Evolutionary conservation across 1,140 invertebrate species (phyloP), one percentile per base, ranked within the genome.

Genomic region (Scylla paramamosain): DNA sequence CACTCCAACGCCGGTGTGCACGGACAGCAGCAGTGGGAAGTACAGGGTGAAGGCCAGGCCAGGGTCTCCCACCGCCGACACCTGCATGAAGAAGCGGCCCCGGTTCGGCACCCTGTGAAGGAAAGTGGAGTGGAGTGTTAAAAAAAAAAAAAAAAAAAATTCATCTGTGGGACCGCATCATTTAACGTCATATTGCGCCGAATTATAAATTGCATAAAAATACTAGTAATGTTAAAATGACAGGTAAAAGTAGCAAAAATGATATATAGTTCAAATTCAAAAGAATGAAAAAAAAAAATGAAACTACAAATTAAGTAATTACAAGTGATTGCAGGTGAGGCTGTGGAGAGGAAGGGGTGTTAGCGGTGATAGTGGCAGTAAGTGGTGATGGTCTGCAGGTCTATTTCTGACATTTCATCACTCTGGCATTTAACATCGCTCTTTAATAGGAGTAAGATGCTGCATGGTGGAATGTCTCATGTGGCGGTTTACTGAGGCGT

Each of bases 1-100:
- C 20, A 91, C 59, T 10, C 95, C 95, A 7, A 94, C 20, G 14
- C 89, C 88, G 12, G 93, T 82, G 29, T 93, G 87, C 0, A 95
- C 31, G 2, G 95, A 92, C n/a, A 94, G 29, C n/a, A 94, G 67
- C 12, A 95, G 39, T 0, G 95, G 95, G 89, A 95, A 95, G 89
- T 95, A 95, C 45, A 95, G 87, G 20, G 92, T 95, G 89, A 95
- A 95, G 59, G 95, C 95, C 32, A 95, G 89, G n/a, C 92, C 46
- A 6, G 95, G 95, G 45, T 95, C 95, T 0, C 95, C 95, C 7
- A 93, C 31, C n/a, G 67, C 88, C 2, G 92, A 94, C 7, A 95
- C 87, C 2, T 91, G 39, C 89, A 95, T 91, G 77, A 95, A 95
- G 82, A 95, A 91, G 0, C 28, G 8, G 1, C 88, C 95, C 4